Base-by-base conservation (phyloP, 2,888 invertebrate genomes). In the Ryuthela nishihirai region DNA sequence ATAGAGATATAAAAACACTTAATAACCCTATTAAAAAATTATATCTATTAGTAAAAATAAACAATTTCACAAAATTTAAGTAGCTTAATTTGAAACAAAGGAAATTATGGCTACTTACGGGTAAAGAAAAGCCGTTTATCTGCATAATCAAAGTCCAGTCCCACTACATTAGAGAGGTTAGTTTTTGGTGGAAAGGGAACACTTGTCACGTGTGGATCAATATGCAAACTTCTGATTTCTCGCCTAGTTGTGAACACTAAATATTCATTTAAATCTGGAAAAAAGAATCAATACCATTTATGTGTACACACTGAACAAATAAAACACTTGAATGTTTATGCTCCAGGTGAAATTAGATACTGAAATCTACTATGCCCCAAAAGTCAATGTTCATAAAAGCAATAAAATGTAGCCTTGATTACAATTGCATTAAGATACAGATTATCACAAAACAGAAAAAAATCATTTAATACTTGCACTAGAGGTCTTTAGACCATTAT, bases 171-270 rank as follows among this genome's bases (percentile, higher is more conserved):
- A 0, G 91, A 92, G 21, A 93, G 76, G 72, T 92, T 91, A 0
- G 81, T 83, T 70, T 73, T 80, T 0, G 94, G 85, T 62, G 85
- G 83, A 71, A 95, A 93, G 0, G 95, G 95, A 2, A 87, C 78
- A 49, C 82, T 85, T 0, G 87, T 88, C 0, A 85, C 83, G 64
- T 81, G 82, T 0, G 90, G 89, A 72, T 94, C 89, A 24, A 99
- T 75, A 68, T 87, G 86, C n/a, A 95, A 85, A 1, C 89, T 87
- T 29, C 93, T 81, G 46, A 99, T 88, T 77, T 95, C 94, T 0
- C 92, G 93, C 59, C 95, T 82, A 0, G 97, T 97, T 0, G 93
- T 87, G 72, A 94, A 95, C 1, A 98, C 87, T 15, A 99, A 73
- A 72, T 87, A 99, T 71, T 97, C 95, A 45, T 87, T 83, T 0